phyloP scores from a whole-genome alignment of 1,140 invertebrate genomes.

The Eciton burchellii region DNA sequence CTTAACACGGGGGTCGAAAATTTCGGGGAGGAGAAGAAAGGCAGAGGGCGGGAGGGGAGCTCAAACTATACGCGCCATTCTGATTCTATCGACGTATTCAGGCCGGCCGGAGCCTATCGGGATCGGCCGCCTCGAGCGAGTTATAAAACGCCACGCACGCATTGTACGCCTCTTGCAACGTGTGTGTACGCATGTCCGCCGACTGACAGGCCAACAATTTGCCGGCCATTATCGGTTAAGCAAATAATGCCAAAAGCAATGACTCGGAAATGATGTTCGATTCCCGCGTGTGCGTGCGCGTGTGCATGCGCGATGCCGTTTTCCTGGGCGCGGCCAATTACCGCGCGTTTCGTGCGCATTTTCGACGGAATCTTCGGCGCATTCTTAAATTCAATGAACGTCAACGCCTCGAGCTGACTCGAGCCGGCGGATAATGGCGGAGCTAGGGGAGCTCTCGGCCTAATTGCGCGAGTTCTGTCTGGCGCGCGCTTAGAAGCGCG shows the following conservation, averaged over 20 bases:
- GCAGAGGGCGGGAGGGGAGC: too few relatives aligned
- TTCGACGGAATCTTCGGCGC: constrained; percentile 8
- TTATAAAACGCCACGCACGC: constrained; percentile 74
- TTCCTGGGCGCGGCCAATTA: constrained; percentile 55
- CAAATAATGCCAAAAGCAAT: constrained; percentile 78
- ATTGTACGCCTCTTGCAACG: constrained; percentile 59
- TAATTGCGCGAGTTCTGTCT: constrained; percentile 47
- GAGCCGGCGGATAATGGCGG: constrained; percentile 38
- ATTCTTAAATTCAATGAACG: constrained; percentile 66
- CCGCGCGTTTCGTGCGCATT: constrained; percentile 8
- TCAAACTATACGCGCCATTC: constrained; percentile 61
- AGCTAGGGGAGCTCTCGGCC: constrained; percentile 18
- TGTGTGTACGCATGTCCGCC: constrained; percentile 46
- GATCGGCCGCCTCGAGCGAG: constrained; percentile 73
- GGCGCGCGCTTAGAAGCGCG: constrained; percentile 33
- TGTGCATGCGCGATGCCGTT: not conserved
- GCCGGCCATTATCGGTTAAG: constrained; percentile 79
- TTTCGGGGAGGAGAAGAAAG: too few relatives aligned
- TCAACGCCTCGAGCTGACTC: constrained; percentile 51
- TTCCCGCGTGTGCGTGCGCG: too few relatives aligned
- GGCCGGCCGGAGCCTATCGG: constrained; percentile 26
- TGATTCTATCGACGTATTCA: constrained; percentile 69
- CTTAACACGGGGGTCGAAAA: constrained; percentile 53
- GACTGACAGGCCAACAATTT: constrained; percentile 82
- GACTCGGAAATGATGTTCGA: constrained; percentile 20